phyloP scores from a whole-genome alignment of 2,888 invertebrate species.

The Hirtodrosophila trivittata region DNA sequence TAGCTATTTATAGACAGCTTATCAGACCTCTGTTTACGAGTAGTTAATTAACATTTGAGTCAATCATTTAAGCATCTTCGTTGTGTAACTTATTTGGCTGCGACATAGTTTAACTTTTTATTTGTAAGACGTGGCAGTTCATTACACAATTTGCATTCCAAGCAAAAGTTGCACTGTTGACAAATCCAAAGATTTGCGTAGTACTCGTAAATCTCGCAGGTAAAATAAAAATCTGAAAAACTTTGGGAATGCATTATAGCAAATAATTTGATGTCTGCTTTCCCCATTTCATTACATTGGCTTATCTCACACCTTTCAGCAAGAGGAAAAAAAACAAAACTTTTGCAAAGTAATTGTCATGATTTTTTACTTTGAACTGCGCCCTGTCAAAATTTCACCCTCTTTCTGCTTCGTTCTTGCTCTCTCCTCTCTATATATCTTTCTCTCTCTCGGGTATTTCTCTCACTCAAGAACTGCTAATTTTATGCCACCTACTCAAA shows the following conservation, averaged over 20 bases:
- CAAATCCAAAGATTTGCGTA: background rate
- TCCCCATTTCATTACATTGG: slow-evolving; percentile 2
- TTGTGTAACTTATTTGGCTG: too few relatives aligned
- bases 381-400: slow-evolving; percentile 23
- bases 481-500: slow-evolving; percentile 53
- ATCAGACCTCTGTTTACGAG: too few relatives aligned
- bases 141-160: slow-evolving; percentile 3
- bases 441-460: background rate
- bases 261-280: slow-evolving; percentile 38
- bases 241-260: slow-evolving; percentile 32
- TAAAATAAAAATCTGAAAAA: slow-evolving; percentile 4
- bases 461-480: slow-evolving; percentile 41
- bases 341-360: slow-evolving; percentile 65
- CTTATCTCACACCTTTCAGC: slow-evolving; percentile 40
- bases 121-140: background rate
- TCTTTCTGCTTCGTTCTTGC: background rate
- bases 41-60: too few relatives aligned
- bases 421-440: background rate
- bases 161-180: background rate
- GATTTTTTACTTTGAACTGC: slow-evolving; percentile 57
- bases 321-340: slow-evolving; percentile 22
- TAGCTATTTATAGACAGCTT: too few relatives aligned
- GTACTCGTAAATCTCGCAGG: background rate
- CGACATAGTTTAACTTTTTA: too few relatives aligned
- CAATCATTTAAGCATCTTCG: too few relatives aligned